Base-by-base conservation (phyloP, 2,888 invertebrate genomes). In the Tribolium freemani region DNA sequence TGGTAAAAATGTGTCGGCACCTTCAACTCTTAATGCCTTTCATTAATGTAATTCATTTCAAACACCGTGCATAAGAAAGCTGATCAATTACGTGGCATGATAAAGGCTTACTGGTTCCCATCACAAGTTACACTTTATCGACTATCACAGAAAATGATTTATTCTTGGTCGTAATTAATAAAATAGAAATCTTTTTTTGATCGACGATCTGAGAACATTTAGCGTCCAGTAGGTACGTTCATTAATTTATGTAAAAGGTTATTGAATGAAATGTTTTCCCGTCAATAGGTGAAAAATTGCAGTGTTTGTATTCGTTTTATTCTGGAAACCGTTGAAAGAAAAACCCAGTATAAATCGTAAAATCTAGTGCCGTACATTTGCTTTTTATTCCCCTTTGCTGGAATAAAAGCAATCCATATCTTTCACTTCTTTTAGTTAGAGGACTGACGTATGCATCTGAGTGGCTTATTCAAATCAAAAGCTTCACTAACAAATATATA, bases 211-310 rank as follows among this genome's bases (percentile, higher is more conserved):
- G 54, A 26, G 20, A 64, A 38, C 54, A 64, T 64, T 64, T 64
- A 64, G 45, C 48, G 44, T 31, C 30, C 46, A 31, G 31, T 64
- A 71, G 64, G 51, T 67, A 48, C 54, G 30, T 70, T 70, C 75
- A 77, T 77, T 74, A 75, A 75, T 75, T 75, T 67, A 57, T 69
- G 48, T 72, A 75, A 74, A 78, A 77, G 72, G 74, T 78, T 73
- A 77, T 77, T 75, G 74, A 77, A 74, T 75, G 73, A 75, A 74
- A 74, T 73, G 72, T 75, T 73, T 26, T 63, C 30, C 50, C 76
- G 73, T 80, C 78, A 79, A 74, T 77, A 71, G 75, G 77, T 80
- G 78, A 78, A 79, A 79, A 78, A 79, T 78, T 75, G 75, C 70
- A 72, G 73, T 76, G 75, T 79, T 79, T 77, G 71, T 76, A 76